Conservation (phyloP, 2,113 vertebrate species). For the Camelus bactrianus region DNA sequence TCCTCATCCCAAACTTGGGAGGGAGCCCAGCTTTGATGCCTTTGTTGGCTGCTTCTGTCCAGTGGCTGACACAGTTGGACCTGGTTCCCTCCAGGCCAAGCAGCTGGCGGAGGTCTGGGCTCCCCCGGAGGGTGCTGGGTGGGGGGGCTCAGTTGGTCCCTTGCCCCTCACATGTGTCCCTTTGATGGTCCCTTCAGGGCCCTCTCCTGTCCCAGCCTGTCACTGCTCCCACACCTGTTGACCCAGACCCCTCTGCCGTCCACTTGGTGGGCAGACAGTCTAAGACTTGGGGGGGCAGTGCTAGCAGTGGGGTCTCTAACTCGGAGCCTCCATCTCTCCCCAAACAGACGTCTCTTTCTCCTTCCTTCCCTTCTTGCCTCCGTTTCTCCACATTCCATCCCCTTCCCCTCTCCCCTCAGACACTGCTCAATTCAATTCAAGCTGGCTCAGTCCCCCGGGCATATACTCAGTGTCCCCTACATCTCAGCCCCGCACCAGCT, state of each 20-base stretch:
- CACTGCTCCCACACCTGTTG: not conserved
- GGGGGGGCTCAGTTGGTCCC: not conserved
- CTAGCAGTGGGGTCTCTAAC: not conserved
- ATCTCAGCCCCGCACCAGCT: not conserved
- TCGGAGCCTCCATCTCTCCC: fast-evolving
- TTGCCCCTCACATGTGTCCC: not conserved
- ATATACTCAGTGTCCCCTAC: fast-evolving
- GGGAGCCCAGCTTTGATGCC: fast-evolving
- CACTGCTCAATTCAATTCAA: not conserved
- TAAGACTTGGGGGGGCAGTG: fast-evolving
- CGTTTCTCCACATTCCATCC: not conserved
- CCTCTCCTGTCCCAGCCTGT: not conserved
- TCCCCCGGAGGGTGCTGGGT: fast-evolving
- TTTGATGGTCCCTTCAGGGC: not conserved
- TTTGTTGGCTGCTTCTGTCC: not conserved
- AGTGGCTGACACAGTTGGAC: not conserved
- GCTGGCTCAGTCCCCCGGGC: not conserved
- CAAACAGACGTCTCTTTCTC: not conserved
- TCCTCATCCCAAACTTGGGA: not conserved
- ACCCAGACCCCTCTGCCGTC: not conserved
- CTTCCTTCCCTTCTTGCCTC: fast-evolving
- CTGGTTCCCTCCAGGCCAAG: not conserved
- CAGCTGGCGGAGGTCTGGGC: not conserved
- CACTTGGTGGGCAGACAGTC: not conserved
- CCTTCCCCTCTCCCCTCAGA: fast-evolving